Percentiles rank a stretch among this genome's conserved stretches.
Evolutionary conservation across 2,888 invertebrate species (phyloP).

Genomic region (Pristionchus entomophagus): DNA sequence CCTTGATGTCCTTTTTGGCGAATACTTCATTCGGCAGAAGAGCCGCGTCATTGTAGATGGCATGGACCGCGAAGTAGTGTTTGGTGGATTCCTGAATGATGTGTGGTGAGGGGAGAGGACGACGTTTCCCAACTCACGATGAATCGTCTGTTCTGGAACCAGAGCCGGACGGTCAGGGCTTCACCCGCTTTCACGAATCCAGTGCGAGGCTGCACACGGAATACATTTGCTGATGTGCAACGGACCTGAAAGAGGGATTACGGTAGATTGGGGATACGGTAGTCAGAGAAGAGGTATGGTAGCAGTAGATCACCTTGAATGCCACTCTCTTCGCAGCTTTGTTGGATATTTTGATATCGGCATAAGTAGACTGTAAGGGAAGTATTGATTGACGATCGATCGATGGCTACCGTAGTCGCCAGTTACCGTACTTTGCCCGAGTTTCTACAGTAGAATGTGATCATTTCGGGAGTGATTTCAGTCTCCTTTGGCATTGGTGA

Average conservation of each 20-base stretch:
- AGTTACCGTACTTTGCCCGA: constrained; percentile 11
- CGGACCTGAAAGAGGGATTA: constrained; percentile 29
- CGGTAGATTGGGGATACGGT: constrained; percentile 5
- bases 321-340: background rate
- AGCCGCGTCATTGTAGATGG: background rate
- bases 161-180: background rate
- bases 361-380: constrained; percentile 18
- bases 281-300: too few species aligned
- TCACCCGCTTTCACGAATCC: background rate
- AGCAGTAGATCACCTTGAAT: background rate
- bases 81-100: constrained; percentile 30
- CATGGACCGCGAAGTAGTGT: constrained; percentile 25
- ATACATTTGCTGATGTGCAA: constrained; percentile 25
- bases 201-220: constrained; percentile 17
- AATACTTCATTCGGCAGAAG: background rate
- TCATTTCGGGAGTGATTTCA: background rate
- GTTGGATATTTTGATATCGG: constrained; percentile 23
- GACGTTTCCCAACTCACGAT: background rate
- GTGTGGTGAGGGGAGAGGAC: background rate
- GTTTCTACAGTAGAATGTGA: constrained; percentile 32
- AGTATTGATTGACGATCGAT: background rate
- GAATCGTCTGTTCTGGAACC: constrained; percentile 44
- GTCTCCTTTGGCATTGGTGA: background rate
- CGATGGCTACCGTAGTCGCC: background rate
- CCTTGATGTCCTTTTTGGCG: constrained; percentile 11